These are phyloP conservation scores for Minunthozetes semirufus DNA, from an alignment of 2,888 invertebrate genomes.

Conservation along the genomic window DNA sequence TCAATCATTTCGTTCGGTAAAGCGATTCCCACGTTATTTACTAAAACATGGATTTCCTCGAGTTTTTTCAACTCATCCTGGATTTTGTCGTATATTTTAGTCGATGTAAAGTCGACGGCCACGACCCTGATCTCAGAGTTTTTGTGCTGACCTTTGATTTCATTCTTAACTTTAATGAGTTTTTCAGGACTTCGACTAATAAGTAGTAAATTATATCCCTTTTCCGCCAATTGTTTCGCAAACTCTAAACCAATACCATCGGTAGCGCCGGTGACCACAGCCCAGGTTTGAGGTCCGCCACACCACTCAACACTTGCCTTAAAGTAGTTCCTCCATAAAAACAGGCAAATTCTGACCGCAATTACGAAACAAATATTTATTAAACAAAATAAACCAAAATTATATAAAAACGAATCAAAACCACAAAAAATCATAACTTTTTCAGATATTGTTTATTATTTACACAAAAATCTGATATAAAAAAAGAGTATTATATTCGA, in stretches of 20 bases:
- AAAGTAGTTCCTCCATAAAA: no score
- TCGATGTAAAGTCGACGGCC: slow-evolving; percentile 33
- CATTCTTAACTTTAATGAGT: slow-evolving; percentile 55
- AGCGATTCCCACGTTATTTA: slow-evolving; percentile 79
- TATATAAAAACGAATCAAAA: no score
- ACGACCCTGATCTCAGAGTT: slow-evolving; percentile 21
- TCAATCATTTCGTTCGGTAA: slow-evolving; percentile 67
- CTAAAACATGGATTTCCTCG: slow-evolving; percentile 37
- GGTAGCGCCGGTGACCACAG: slow-evolving; percentile 75
- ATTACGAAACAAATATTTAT: no score
- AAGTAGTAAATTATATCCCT: slow-evolving; percentile 69
- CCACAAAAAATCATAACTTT: no score
- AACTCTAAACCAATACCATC: slow-evolving; percentile 88
- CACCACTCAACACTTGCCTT: neutral
- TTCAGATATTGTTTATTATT: no score
- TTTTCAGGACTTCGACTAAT: slow-evolving; percentile 71
- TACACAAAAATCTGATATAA: no score
- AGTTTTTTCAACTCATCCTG: slow-evolving; percentile 28
- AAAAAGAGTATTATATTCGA: no score
- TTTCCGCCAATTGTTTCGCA: slow-evolving; percentile 67
- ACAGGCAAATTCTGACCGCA: no score
- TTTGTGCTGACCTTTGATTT: slow-evolving; percentile 1
- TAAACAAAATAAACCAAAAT: no score
- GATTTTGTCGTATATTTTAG: slow-evolving; percentile 34
- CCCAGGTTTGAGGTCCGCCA: slow-evolving; percentile 35